A percentile compares a stretch with the other conserved stretches of the same genome.
phyloP scores from a whole-genome alignment of 1,140 invertebrate species.

The Meloidogyne floridensis region DNA sequence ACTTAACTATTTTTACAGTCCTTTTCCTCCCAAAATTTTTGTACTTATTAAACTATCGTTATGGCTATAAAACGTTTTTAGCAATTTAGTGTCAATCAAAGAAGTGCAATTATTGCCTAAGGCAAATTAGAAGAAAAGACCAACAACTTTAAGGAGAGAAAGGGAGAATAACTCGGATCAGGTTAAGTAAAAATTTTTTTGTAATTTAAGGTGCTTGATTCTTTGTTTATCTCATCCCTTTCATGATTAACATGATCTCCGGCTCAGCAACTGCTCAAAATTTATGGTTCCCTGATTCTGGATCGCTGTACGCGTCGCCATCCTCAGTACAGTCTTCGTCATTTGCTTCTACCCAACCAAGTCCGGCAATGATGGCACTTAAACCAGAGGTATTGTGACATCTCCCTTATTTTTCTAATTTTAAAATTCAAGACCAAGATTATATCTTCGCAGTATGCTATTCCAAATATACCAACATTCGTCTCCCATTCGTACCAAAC shows the following conservation, averaged over 20 bases:
- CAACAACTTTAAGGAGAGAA: neutral
- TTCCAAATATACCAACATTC: neutral
- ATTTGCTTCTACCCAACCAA: neutral
- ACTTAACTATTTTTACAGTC: neutral
- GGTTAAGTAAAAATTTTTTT: neutral
- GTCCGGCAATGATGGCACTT: neutral
- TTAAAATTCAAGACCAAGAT: neutral
- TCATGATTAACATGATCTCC: neutral
- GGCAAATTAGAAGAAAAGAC: neutral
- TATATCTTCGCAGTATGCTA: neutral
- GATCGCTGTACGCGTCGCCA: constrained; percentile 2
- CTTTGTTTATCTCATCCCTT: no score
- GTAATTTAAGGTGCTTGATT: neutral
- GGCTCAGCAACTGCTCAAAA: neutral
- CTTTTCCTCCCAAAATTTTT: neutral
- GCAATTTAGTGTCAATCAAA: no score
- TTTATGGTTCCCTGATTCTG: neutral
- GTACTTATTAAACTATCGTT: no score
- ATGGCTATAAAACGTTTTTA: no score
- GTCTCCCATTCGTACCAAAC: constrained; percentile 3
- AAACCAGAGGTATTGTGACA: neutral
- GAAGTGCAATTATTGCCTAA: neutral
- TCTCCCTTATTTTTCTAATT: neutral
- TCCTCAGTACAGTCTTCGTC: neutral
- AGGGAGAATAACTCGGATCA: neutral